Conservation (phyloP, 2,113 vertebrate genomes). For the Lonchura striata region DNA sequence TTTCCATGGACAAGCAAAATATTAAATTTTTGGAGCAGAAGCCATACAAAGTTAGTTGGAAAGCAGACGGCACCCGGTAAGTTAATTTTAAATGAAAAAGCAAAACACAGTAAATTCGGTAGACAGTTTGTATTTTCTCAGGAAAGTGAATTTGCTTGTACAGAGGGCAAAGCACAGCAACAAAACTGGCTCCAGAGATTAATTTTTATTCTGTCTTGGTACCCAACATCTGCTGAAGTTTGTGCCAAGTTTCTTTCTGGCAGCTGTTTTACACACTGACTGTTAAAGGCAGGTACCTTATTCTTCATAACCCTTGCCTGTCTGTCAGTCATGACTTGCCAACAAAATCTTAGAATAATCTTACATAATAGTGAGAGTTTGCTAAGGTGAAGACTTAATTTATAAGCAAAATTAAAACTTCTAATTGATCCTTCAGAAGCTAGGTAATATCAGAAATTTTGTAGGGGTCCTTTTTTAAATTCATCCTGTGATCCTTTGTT, state of each 20-base stretch:
- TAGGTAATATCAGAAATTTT: not conserved
- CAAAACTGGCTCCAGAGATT: not conserved
- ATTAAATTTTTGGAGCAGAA: slow-evolving; percentile 92
- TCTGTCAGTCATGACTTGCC: not conserved
- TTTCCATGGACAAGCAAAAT: slow-evolving; percentile 97
- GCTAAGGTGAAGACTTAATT: not conserved
- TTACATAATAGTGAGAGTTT: not conserved
- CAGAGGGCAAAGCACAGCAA: not conserved
- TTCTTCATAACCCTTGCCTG: not conserved
- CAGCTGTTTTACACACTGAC: not conserved
- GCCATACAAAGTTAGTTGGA: slow-evolving; percentile 99
- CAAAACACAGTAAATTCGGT: not conserved
- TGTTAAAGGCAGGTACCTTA: not conserved
- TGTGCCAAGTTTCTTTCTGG: not conserved
- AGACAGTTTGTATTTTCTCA: not conserved
- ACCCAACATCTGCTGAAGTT: not conserved
- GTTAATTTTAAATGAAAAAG: slow-evolving; percentile 61
- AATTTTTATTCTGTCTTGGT: not conserved
- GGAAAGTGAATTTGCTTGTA: slow-evolving; percentile 17
- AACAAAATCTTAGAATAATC: not conserved
- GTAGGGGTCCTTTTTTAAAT: not conserved
- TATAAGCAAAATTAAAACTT: not conserved
- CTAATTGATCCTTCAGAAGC: not conserved
- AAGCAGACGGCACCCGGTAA: slow-evolving; percentile 97
- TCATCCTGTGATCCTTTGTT: not conserved